These are phyloP conservation scores for Tragulus kanchil DNA, from an alignment of 2,113 vertebrate genomes.

Conservation along the genomic window DNA sequence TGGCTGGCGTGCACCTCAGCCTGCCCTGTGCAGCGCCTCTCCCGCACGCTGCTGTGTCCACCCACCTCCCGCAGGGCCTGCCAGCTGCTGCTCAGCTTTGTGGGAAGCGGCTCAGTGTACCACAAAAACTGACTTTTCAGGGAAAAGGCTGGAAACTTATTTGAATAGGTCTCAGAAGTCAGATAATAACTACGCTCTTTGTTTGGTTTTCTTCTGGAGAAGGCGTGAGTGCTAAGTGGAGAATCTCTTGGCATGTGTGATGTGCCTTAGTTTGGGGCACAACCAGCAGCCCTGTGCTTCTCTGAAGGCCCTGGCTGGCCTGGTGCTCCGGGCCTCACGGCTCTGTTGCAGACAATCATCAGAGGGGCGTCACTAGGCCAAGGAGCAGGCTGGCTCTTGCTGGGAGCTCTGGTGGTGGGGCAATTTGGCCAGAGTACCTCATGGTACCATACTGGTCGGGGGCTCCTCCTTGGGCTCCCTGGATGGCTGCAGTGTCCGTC, in stretches of 20 bases:
- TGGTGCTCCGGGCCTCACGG: conserved; percentile 73
- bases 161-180: conserved; percentile 47
- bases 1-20: conserved; percentile 91
- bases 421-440: conserved; percentile 72
- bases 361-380: conserved; percentile 72
- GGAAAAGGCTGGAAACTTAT: conserved; percentile 73
- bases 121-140: conserved; percentile 88
- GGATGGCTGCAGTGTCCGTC: conserved; percentile 24
- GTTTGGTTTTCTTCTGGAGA: conserved; percentile 74
- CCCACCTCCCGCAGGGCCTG: conserved; percentile 90
- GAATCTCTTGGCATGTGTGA: conserved; percentile 66
- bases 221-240: conserved; percentile 58
- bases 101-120: conserved; percentile 87
- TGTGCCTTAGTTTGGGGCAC: conserved; percentile 13
- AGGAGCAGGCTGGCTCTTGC: background rate
- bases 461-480: conserved; percentile 82
- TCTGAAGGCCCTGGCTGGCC: conserved; percentile 72
- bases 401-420: background rate
- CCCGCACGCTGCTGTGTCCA: conserved; percentile 89
- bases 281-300: conserved; percentile 59
- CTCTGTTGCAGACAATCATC: conserved; percentile 75
- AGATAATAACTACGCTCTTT: conserved; percentile 52
- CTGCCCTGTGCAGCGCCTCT: conserved; percentile 88
- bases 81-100: conserved; percentile 91
- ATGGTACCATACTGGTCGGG: conserved; percentile 69